A percentile compares a stretch with the other conserved stretches of the same genome.
Conservation (phyloP, 1,140 invertebrate species). For the Hycleus phaleratus region DNA sequence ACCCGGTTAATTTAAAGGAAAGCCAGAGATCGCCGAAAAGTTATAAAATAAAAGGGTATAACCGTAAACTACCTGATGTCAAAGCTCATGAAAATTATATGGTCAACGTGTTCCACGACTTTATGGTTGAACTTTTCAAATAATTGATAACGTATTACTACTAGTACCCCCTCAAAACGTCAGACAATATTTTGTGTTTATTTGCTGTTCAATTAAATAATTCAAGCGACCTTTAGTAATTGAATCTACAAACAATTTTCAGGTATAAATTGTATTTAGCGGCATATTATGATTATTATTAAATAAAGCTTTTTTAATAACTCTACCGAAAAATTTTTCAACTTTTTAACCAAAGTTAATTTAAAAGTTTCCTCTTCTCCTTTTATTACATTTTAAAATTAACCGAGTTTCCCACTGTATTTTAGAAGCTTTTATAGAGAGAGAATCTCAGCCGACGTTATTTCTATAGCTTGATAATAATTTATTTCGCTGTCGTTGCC, state of each 20-base stretch:
- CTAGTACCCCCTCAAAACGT: too few species aligned
- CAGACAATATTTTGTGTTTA: too few species aligned
- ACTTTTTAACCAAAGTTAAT: constrained; percentile 13
- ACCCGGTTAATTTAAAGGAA: constrained; percentile 5
- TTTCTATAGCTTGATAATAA: constrained; percentile 9
- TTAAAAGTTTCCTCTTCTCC: constrained; percentile 8
- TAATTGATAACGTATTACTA: constrained; percentile 10
- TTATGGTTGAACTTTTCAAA: constrained; percentile 10
- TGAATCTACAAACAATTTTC: too few species aligned
- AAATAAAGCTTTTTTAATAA: too few species aligned
- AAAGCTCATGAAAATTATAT: constrained; percentile 15
- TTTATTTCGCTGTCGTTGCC: constrained; percentile 14
- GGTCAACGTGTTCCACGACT: background rate
- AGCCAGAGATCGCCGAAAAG: constrained; percentile 6
- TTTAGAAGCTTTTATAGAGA: constrained; percentile 14
- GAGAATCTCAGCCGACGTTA: constrained; percentile 11
- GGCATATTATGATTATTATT: too few species aligned
- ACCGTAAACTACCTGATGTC: constrained; percentile 4
- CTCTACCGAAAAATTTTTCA: constrained; percentile 2
- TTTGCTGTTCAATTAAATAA: too few species aligned
- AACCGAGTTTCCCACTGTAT: constrained; percentile 10
- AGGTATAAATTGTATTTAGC: too few species aligned
- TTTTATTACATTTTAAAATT: constrained; percentile 15
- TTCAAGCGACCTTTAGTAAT: too few species aligned
- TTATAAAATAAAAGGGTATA: constrained; percentile 9